Evolutionary conservation across 2,113 vertebrate genomes (phyloP).

Genomic region (Trichechus manatus): DNA sequence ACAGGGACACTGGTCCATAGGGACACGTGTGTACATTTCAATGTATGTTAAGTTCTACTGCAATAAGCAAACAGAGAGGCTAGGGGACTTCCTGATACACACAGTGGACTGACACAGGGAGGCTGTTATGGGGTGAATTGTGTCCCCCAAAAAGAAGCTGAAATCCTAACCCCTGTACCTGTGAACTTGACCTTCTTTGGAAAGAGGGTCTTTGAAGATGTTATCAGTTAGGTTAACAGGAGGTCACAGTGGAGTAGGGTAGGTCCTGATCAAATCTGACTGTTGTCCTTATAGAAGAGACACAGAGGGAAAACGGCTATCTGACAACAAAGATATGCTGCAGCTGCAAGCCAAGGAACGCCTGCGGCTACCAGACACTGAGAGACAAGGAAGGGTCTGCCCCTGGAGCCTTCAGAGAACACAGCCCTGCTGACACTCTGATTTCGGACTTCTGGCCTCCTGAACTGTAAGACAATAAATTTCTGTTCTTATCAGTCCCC

Average conservation of each 20-base stretch:
- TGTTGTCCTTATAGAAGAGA: too few relatives aligned
- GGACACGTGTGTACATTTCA: rapidly evolving
- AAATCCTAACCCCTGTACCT: neutral
- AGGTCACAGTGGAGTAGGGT: neutral
- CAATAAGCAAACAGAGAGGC: rapidly evolving
- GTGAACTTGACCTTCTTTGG: neutral
- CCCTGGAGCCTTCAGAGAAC: too few relatives aligned
- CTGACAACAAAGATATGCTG: neutral
- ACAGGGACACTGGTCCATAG: rapidly evolving
- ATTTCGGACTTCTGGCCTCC: too few relatives aligned
- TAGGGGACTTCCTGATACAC: neutral
- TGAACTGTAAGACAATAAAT: neutral
- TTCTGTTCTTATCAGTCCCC: neutral
- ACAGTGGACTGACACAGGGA: neutral
- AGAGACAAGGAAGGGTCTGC: too few relatives aligned
- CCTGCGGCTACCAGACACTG: neutral
- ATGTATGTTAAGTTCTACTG: rapidly evolving
- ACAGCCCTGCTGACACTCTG: too few relatives aligned
- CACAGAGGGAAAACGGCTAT: neutral
- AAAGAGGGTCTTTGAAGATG: neutral
- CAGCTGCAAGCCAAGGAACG: neutral
- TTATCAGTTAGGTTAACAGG: too few relatives aligned
- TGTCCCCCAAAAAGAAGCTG: neutral
- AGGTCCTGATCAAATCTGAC: too few relatives aligned
- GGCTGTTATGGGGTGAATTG: neutral